Conservation (phyloP, 2,888 invertebrate genomes). For the Amphipoea lucens region DNA sequence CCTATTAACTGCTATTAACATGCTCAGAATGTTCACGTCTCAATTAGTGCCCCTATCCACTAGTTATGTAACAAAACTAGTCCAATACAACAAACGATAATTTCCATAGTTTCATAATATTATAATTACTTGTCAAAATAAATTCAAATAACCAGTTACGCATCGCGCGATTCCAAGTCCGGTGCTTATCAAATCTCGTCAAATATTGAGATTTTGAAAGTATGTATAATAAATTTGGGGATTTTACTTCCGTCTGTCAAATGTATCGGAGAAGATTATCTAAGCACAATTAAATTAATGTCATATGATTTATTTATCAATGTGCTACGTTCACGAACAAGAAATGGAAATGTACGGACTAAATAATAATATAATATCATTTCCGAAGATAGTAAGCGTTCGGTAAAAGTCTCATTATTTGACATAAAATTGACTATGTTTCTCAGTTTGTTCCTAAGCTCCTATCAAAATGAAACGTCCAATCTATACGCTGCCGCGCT, state of each 20-base stretch:
- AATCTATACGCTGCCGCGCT: too few species aligned
- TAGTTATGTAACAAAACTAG: slow-evolving; percentile 48
- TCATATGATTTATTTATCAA: neutral
- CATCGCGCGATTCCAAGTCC: slow-evolving; percentile 2
- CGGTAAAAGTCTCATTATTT: neutral
- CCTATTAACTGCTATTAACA: slow-evolving; percentile 11
- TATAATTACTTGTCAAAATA: slow-evolving; percentile 38
- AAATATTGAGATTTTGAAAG: slow-evolving; percentile 57
- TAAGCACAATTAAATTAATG: slow-evolving; percentile 23
- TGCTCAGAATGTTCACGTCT: slow-evolving; percentile 26
- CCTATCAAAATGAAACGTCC: too few species aligned
- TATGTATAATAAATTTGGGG: slow-evolving; percentile 41
- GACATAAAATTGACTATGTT: neutral
- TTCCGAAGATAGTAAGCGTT: neutral
- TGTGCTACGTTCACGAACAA: neutral
- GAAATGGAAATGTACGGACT: neutral
- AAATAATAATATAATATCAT: neutral
- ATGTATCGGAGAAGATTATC: slow-evolving; percentile 22
- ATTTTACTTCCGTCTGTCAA: slow-evolving; percentile 57
- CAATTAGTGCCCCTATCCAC: slow-evolving; percentile 43
- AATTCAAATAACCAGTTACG: slow-evolving; percentile 36
- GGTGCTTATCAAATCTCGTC: slow-evolving; percentile 25
- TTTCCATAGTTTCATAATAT: slow-evolving; percentile 55
- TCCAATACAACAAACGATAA: slow-evolving; percentile 26
- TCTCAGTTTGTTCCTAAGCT: too few species aligned